phyloP scores from a whole-genome alignment of 2,113 vertebrate genomes.

The Myanophis thanlyinensis region DNA sequence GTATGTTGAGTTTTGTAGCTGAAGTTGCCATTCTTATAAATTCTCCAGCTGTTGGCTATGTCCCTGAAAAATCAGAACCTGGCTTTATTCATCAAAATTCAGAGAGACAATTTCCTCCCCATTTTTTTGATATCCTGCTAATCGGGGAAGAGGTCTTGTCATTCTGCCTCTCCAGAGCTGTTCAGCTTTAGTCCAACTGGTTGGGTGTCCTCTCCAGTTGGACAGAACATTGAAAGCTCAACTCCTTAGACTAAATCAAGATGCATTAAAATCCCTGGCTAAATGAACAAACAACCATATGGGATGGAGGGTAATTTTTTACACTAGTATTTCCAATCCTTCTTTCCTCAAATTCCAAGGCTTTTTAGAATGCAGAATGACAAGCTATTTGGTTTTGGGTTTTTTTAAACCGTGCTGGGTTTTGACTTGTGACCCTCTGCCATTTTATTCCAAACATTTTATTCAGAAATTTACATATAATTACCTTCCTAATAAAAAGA shows the following conservation, averaged over 20 bases:
- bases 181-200: not conserved
- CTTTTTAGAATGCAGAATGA: constrained; percentile 41
- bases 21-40: not conserved
- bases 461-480: constrained; percentile 69
- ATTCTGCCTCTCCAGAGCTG: not conserved
- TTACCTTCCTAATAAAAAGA: constrained; percentile 75
- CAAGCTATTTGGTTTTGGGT: not conserved
- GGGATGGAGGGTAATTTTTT: constrained; percentile 40
- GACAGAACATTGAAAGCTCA: not conserved
- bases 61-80: too few relatives aligned
- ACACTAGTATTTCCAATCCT: constrained; percentile 54
- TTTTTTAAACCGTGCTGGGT: constrained; percentile 50
- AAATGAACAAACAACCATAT: constrained; percentile 51
- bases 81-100: not conserved
- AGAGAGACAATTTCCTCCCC: not conserved
- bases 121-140: not conserved
- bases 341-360: constrained; percentile 58
- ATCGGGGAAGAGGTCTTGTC: accelerated
- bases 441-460: constrained; percentile 73
- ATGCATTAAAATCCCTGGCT: constrained; percentile 41
- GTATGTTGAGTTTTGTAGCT: not conserved
- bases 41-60: not conserved
- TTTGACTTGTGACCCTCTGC: constrained; percentile 68
- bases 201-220: not conserved
- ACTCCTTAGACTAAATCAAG: not conserved